Percentiles rank a stretch among this genome's conserved stretches.
Conservation (phyloP, 2,888 invertebrate genomes). For the Drosophila kanekoi region DNA sequence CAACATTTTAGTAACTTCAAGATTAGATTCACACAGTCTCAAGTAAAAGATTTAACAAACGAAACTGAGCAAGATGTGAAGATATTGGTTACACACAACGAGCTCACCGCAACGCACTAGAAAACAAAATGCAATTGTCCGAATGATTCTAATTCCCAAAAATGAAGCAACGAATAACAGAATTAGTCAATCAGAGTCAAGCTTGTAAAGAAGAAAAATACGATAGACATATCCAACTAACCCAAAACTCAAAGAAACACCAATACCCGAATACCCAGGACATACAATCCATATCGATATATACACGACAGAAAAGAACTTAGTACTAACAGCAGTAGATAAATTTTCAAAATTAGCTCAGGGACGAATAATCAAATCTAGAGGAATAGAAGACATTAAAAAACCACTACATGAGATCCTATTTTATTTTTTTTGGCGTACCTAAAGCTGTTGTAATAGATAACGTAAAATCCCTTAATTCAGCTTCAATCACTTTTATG, state of each 20-base stretch:
- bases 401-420: not conserved
- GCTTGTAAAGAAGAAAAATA: conserved; percentile 33
- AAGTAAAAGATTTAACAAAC: not conserved
- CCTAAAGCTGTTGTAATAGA: conserved; percentile 2
- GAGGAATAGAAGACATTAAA: conserved; percentile 11
- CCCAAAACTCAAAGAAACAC: conserved; percentile 6
- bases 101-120: conserved; percentile 28
- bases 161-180: conserved; percentile 28
- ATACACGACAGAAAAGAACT: not conserved
- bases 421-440: conserved; percentile 4
- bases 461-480: conserved; percentile 2
- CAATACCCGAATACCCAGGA: conserved; percentile 26
- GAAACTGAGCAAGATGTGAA: conserved; percentile 1
- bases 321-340: not conserved
- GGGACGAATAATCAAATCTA: conserved; percentile 8
- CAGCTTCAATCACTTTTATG: not conserved
- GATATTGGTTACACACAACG: conserved; percentile 14
- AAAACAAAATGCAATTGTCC: conserved; percentile 35
- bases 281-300: conserved; percentile 4
- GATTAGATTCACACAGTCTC: not conserved
- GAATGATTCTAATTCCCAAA: conserved; percentile 38
- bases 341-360: too few species aligned
- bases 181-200: conserved; percentile 24
- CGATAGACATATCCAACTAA: conserved; percentile 42
- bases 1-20: conserved; percentile 10